Evolutionary conservation across 2,888 invertebrate genomes (phyloP), one percentile per base, ranked within the genome.

Genomic region (Leucophora obtusa): DNA sequence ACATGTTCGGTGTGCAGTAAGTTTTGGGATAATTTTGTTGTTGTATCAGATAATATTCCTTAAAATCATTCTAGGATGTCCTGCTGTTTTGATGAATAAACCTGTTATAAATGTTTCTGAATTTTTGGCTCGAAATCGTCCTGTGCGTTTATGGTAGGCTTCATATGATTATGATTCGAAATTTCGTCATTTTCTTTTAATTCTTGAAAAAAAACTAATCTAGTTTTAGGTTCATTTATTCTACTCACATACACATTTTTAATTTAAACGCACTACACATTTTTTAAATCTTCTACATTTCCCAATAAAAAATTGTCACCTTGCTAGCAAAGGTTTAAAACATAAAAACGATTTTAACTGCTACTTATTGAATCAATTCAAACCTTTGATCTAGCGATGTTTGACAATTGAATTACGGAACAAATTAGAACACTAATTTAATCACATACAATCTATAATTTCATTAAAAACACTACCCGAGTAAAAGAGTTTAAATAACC

Each of bases 1-100:
- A 93, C 94, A 82, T 97, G 97, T 91, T 92, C 93, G 82, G 95
- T 97, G 83, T 97, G 97, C 91, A 94, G 97, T 97, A 91, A 95
- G 96, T 95, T 28, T 28, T 3, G 28, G 7, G 6, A 6, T 7
- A 28, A 4, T 28, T 28, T 28, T 28, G 1, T 28, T 6, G 1
- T 7, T 28, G 6, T 7, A 1, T 6, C 28, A 28, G 6, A n/a
- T n/a, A 28, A 28, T 28, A 28, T 28, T 28, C 4, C 6, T 28
- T 7, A 7, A 28, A 28, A 28, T 28, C 50, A 91, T 60, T 79
- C 59, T 51, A 93, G 93, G 90, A 89, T 93, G 93, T 88, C 93
- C 93, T 79, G 91, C 92, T 56, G 88, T 89, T n/a, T 83, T 83
- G 51, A 75, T 72, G 38, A 85, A 84, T 28, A 75, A 28, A 82